Percentiles rank a stretch among this genome's conserved stretches.
Evolutionary conservation across 2,888 invertebrate genomes (phyloP).

Genomic region (Sarcophaga caerulescens): DNA sequence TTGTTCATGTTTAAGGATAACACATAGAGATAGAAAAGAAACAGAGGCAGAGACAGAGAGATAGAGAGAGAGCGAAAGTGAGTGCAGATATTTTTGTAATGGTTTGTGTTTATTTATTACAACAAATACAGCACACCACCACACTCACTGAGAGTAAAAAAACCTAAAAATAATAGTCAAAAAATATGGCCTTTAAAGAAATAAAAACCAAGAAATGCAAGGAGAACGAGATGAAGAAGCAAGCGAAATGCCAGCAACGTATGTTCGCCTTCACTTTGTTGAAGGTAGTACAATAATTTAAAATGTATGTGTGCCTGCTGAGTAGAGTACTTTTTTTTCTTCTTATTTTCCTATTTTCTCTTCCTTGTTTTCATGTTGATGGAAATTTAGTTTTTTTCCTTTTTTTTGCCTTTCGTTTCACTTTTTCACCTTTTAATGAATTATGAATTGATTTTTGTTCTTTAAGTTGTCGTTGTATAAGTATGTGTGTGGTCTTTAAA

Average conservation of each 20-base stretch:
- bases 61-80: background rate
- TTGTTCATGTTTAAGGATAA: background rate
- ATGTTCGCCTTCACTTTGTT: conserved; percentile 40
- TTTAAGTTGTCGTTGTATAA: conserved; percentile 13
- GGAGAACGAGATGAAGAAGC: background rate
- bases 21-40: background rate
- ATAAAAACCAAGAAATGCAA: conserved; percentile 16
- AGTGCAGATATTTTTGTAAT: conserved; percentile 17
- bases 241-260: background rate
- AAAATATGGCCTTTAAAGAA: conserved; percentile 48
- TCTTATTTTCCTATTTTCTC: background rate
- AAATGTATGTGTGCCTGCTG: background rate
- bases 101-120: conserved; percentile 14
- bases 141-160: background rate
- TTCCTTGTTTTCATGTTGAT: conserved; percentile 26
- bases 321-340: background rate
- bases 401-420: conserved; percentile 35
- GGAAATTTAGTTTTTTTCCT: conserved; percentile 27
- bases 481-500: background rate
- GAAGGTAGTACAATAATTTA: conserved; percentile 10
- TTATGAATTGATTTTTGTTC: conserved; percentile 62
- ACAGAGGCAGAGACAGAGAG: background rate
- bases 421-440: conserved; percentile 51
- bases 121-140: background rate
- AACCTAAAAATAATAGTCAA: background rate